phyloP scores from a whole-genome alignment of 2,113 vertebrate genomes.

The Dasyornis broadbenti region DNA sequence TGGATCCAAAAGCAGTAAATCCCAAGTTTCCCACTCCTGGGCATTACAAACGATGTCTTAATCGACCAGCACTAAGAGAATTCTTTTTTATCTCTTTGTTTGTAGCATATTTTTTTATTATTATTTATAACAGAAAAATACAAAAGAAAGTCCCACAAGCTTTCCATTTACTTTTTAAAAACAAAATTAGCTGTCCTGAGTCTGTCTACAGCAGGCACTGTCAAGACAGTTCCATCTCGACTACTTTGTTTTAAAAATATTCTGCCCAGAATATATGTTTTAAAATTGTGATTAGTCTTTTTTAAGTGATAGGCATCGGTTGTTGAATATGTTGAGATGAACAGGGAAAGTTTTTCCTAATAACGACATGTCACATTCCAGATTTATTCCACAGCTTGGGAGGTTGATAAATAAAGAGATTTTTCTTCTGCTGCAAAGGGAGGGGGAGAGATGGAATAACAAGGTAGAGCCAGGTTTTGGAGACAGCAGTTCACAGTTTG shows the following conservation, averaged over 20 bases:
- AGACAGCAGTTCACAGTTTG: not conserved
- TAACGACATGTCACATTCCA: not conserved
- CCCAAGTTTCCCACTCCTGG: not conserved
- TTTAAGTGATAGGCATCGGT: not conserved
- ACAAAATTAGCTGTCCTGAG: not conserved
- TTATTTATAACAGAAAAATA: not conserved
- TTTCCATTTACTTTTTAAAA: not conserved
- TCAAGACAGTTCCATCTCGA: not conserved
- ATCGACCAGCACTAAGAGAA: not conserved
- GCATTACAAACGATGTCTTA: not conserved
- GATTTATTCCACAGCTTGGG: not conserved
- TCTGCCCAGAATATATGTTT: not conserved
- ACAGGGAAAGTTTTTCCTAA: not conserved
- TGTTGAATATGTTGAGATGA: not conserved
- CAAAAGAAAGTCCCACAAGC: not conserved
- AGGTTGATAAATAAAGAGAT: not conserved
- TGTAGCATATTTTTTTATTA: not conserved
- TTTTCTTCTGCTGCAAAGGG: not conserved
- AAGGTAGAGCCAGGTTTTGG: not conserved
- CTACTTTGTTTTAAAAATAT: not conserved
- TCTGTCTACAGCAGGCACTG: not conserved
- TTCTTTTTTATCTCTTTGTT: not conserved
- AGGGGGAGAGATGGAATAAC: not conserved
- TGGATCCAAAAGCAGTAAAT: not conserved
- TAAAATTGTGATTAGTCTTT: not conserved